Evolutionary conservation across 2,797 vertebrate species (phyloP), one percentile per base, ranked within the genome.

Genomic region (Typhlichthys subterraneus): DNA sequence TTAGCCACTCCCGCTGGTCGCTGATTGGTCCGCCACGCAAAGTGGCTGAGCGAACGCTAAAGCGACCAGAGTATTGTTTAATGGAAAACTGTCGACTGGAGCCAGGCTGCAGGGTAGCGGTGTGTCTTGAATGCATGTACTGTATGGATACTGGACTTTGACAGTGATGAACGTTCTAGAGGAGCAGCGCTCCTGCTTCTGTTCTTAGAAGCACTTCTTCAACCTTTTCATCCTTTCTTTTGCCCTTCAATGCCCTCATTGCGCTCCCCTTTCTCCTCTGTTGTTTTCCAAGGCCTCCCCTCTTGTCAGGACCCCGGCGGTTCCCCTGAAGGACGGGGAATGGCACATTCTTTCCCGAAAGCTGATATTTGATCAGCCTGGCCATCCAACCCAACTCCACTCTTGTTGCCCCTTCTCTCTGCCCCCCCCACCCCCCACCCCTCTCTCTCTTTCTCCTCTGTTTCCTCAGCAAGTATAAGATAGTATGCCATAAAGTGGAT

Each of bases 291-390:
- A 7, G 49, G 49, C 52, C 49, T 53, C 63, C 84, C 76, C 68
- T 66, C 58, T 63, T 53, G 73, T 59, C 57, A 42, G 68, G 62
- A 72, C 64, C 75, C 74, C 4, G 23, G 23, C 23, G 23, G 23
- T 29, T 29, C 23, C 23, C 23, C 23, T 29, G 23, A 29, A 29
- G 23, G 23, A 29, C 4, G 23, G 23, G 4, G 76, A 73, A 76
- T 72, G 76, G 73, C 76, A 57, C 70, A 54, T 29, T 72, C 65
- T 73, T 79, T 87, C 82, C 69, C 53, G 66, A 66, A 76, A 69
- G 75, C 59, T 79, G 84, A 88, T 88, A 88, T 88, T 83, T 82
- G 85, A 88, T 88, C 86, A 81, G 69, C 86, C 74, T 82, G 70
- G 80, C 79, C 65, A 69, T 65, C 64, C 69, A 75, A 61, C 71